Evolutionary conservation across 2,113 vertebrate genomes (phyloP), one percentile per base, ranked within the genome.

Genomic region (Pungitius pungitius): DNA sequence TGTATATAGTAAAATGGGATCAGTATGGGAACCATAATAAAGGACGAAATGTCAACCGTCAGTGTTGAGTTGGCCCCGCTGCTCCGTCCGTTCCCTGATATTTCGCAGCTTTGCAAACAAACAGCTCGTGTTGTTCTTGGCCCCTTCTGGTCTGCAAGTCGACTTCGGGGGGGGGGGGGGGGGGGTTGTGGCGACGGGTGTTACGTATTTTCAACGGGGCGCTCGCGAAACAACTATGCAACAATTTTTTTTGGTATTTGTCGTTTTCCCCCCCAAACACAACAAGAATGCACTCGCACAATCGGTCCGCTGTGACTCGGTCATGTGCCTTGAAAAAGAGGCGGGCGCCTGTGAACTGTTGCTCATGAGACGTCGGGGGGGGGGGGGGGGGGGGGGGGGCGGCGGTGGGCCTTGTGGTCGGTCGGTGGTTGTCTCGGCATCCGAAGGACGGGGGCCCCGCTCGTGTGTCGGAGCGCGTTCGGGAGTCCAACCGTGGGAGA

Each of bases 231-330:
- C 54, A 47, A 35, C 60, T 39, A 59, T 75, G 63, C 55, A 67
- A 43, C 62, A 10, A 24, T 69, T 83, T 80, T 60, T 43, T 7
- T 7, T 35, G n/a, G n/a, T n/a, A n/a, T 7, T 35, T 35, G 33
- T 35, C 6, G 33, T 35, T 35, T 35, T 1, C 71, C 33, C 66
- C 55, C 71, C 33, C 66, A 51, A 33, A 65, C 62, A 54, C 60
- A 6, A 63, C 78, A 81, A 73, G 71, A 82, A 79, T 64, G 65
- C 85, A 88, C 82, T 81, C 56, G 77, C 75, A 35, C 42, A 69
- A 52, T 61, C 57, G 33, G 75, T 81, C 72, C 58, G 49, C 64
- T 51, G 3, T n/a, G 20, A 22, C 60, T 6, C 18, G 45, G 6
- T 51, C 39, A 1, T 24, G 55, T 68, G 51, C 20, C 2, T 49